phyloP scores from a whole-genome alignment of 1,140 invertebrate genomes.

The Drosophila littoralis region DNA sequence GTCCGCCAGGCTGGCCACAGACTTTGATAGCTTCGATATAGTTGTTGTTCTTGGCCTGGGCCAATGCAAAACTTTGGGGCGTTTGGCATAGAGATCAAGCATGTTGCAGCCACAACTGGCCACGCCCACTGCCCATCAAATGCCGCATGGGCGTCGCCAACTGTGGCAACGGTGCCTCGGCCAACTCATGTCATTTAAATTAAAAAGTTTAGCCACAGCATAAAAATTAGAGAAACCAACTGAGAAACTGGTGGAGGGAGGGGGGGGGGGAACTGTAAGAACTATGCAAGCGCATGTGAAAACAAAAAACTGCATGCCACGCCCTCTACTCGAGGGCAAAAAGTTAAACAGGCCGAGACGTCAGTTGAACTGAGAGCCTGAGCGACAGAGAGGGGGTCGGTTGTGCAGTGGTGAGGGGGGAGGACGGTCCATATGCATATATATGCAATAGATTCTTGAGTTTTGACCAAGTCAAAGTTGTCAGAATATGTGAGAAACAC shows the following conservation, averaged over 20 bases:
- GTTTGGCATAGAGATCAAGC: slow-evolving; percentile 63
- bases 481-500: slow-evolving; percentile 50
- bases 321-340: slow-evolving; percentile 23
- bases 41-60: slow-evolving; percentile 53
- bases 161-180: slow-evolving; percentile 9
- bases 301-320: slow-evolving; percentile 49
- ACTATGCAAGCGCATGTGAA: neutral
- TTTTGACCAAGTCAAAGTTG: slow-evolving; percentile 72
- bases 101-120: slow-evolving; percentile 26
- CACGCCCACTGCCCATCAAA: slow-evolving; percentile 72
- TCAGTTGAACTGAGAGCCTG: slow-evolving; percentile 29
- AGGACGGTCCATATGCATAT: neutral
- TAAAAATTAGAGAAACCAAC: slow-evolving; percentile 54
- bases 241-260: slow-evolving; percentile 8
- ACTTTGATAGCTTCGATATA: slow-evolving; percentile 29
- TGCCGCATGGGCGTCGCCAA: slow-evolving; percentile 64
- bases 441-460: slow-evolving; percentile 64
- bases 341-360: slow-evolving; percentile 36
- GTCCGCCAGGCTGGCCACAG: neutral
- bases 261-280: neutral
- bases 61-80: slow-evolving; percentile 67
- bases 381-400: too few species aligned
- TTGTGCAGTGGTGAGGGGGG: too few species aligned
- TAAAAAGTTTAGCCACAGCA: slow-evolving; percentile 71
- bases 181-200: slow-evolving; percentile 76